Base-by-base conservation (phyloP, 2,113 vertebrate species). In the Tonatia bakeri region DNA sequence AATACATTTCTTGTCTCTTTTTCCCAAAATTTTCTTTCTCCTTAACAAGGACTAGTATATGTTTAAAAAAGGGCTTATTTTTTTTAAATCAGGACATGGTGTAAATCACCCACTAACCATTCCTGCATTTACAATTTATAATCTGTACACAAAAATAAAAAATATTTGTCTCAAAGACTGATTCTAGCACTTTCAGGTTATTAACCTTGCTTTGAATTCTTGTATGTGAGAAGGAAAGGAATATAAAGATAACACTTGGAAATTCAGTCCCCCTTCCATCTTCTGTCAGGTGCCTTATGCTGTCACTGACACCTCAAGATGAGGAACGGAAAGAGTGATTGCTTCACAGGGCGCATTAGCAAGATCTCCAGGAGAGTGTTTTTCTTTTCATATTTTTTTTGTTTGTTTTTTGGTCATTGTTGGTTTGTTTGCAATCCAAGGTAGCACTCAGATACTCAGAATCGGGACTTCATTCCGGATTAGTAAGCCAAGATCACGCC, bases 381-480 rank as follows among this genome's bases (percentile, higher is more conserved):
- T 59, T 59, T 59, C 56, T 24, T 59, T 59, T 7, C 3, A 8
- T 22, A 22, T 22, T 26, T 20, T 79, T 0, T 59, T 59, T 10
- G 20, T 59, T 59, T 10, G 20, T 24, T 59, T 14, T 14, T 50
- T 24, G 22, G 56, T 59, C 56, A 59, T 82, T n/a, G 28, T 70
- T 90, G 87, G n/a, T 83, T 79, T 91, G 38, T n/a, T 90, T 88
- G 64, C 87, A 88, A 69, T 61, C 47, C 54, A 73, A 75, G 26
- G 38, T 40, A 70, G 86, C 56, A 81, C 28, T 43, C 73, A 76
- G 52, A 93, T n/a, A 67, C 12, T 67, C 64, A 67, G 28, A 45
- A 38, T 59, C 20, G 70, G 14, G 33, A 17, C 24, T 40, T 3
- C 64, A 36, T 73, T 76, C 47, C 80, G 33, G 47, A 72, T 82